These are phyloP conservation scores for Drosophila arawakana DNA, from an alignment of 1,140 invertebrate genomes.

Conservation along the genomic window DNA sequence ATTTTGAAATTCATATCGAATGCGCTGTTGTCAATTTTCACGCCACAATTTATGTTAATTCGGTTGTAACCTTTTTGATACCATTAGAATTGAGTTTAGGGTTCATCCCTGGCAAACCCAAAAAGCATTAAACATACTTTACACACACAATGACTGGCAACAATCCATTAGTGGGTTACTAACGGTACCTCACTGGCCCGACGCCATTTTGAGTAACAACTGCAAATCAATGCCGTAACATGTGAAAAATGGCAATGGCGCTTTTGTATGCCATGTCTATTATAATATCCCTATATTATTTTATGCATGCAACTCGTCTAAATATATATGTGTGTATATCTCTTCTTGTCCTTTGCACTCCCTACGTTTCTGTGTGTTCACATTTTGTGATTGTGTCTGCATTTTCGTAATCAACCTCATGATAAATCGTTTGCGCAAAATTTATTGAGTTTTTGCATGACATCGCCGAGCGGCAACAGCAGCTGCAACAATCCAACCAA, in stretches of 20 bases:
- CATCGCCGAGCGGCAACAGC: slow-evolving; percentile 60
- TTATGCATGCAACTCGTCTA: slow-evolving; percentile 71
- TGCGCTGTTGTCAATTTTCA: slow-evolving; percentile 65
- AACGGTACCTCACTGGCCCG: slow-evolving; percentile 46
- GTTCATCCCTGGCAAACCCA: slow-evolving; percentile 46
- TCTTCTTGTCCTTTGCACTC: no score
- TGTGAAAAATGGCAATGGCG: slow-evolving; percentile 74
- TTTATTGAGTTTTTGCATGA: slow-evolving; percentile 82
- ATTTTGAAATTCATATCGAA: slow-evolving; percentile 4
- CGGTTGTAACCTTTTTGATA: slow-evolving; percentile 69
- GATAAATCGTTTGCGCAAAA: slow-evolving; percentile 79
- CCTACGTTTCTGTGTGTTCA: slow-evolving; percentile 20
- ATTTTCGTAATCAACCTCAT: slow-evolving; percentile 81
- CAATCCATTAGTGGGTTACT: slow-evolving; percentile 74
- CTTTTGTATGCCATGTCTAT: slow-evolving; percentile 76
- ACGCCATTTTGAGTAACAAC: slow-evolving; percentile 77
- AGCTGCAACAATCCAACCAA: slow-evolving; percentile 58
- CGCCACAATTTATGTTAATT: slow-evolving; percentile 74
- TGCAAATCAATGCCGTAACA: slow-evolving; percentile 76
- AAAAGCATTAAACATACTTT: slow-evolving; percentile 40
- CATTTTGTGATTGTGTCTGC: slow-evolving; percentile 69
- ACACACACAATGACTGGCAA: slow-evolving; percentile 44
- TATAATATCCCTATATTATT: slow-evolving; percentile 80
- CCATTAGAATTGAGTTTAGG: slow-evolving; percentile 1
- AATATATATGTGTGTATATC: background rate